These are phyloP conservation scores for Sitta carolinensis DNA, from an alignment of 2,797 vertebrate species.

Conservation along the genomic window DNA sequence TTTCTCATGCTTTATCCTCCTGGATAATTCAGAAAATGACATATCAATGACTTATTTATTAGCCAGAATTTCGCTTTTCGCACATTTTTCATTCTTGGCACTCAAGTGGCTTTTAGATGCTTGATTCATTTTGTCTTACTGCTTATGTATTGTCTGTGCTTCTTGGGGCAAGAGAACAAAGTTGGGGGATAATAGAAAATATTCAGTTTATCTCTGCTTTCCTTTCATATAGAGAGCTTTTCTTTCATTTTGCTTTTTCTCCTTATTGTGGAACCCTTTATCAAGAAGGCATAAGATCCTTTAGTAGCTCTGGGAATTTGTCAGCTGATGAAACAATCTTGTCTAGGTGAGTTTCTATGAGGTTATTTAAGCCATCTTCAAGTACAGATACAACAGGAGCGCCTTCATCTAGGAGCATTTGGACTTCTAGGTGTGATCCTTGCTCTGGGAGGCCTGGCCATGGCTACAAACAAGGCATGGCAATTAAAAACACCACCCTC, in stretches of 20 bases:
- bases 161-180: not conserved
- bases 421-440: not conserved
- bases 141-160: not conserved
- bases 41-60: not conserved
- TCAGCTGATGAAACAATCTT: not conserved
- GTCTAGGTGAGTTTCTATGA: not conserved
- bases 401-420: not conserved
- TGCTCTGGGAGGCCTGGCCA: not conserved
- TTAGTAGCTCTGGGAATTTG: not conserved
- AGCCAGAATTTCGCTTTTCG: not conserved
- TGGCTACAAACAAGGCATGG: not conserved
- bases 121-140: not conserved
- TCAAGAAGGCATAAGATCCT: not conserved
- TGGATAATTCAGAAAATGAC: not conserved
- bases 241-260: not conserved
- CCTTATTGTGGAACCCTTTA: not conserved
- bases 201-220: not conserved
- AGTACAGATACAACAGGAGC: not conserved
- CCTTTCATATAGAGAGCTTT: not conserved
- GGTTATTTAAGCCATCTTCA: not conserved
- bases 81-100: not conserved
- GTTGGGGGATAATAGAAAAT: not conserved
- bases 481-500: rapidly evolving
- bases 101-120: not conserved
- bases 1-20: not conserved